These are phyloP conservation scores for Simalia tracyae DNA, from an alignment of 2,797 vertebrate genomes.

Conservation along the genomic window DNA sequence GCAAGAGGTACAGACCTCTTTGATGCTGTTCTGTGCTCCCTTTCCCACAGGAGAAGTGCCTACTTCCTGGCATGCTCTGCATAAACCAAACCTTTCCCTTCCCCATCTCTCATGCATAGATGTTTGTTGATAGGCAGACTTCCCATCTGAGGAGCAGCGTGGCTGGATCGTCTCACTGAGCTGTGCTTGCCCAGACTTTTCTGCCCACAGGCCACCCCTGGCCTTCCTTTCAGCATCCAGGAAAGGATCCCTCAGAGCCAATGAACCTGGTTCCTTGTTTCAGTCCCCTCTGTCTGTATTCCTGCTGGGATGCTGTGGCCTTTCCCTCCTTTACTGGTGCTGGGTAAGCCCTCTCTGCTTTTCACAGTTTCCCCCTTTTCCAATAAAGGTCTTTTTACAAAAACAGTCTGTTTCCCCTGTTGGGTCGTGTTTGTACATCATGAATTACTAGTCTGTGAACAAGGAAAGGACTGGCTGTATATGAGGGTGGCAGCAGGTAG, in stretches of 20 bases:
- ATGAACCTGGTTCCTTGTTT: rapidly evolving
- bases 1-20: background rate
- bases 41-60: background rate
- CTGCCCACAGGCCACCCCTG: background rate
- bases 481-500: background rate
- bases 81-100: too few species aligned
- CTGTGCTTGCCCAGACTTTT: background rate
- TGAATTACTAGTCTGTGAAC: background rate
- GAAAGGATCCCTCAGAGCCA: slow-evolving; percentile 4
- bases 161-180: background rate
- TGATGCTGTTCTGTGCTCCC: background rate
- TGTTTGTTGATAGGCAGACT: background rate
- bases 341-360: slow-evolving; percentile 50
- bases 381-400: slow-evolving; percentile 75
- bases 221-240: background rate
- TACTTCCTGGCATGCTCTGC: background rate
- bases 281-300: background rate
- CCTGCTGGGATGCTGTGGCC: slow-evolving; percentile 15
- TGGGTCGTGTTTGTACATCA: background rate
- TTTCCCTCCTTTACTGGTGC: slow-evolving; percentile 1
- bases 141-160: background rate
- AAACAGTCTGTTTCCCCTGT: slow-evolving; percentile 26
- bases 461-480: background rate
- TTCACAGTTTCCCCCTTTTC: slow-evolving; percentile 60
- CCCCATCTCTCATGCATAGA: background rate